phyloP scores from a whole-genome alignment of 2,888 invertebrate species.

The Nebria salina region DNA sequence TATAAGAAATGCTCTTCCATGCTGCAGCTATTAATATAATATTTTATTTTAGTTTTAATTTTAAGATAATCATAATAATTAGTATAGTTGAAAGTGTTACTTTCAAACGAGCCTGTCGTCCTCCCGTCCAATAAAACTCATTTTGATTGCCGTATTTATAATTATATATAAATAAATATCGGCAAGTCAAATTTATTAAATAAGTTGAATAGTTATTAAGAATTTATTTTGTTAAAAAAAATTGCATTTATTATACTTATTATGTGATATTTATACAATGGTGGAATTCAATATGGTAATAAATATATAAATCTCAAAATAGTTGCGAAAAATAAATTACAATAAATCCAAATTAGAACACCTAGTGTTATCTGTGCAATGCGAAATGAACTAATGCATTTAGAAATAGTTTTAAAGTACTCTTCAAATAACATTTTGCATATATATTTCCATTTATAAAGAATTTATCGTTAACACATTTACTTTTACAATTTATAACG shows the following conservation, averaged over 20 bases:
- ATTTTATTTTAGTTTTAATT: background rate
- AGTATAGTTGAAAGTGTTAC: conserved; percentile 6
- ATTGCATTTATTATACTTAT: background rate
- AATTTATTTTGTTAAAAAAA: conserved; percentile 5
- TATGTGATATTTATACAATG: conserved; percentile 5
- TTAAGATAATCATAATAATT: conserved; percentile 7
- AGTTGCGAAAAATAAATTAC: background rate
- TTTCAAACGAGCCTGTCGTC: conserved; percentile 13
- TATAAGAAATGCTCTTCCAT: background rate
- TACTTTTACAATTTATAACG: no score
- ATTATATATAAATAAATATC: background rate
- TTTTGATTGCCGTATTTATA: background rate
- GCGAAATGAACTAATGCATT: background rate
- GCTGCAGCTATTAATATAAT: conserved; percentile 4
- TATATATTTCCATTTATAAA: no score
- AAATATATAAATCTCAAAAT: background rate
- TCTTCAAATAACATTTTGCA: background rate
- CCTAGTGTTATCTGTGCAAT: background rate
- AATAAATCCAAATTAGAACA: background rate
- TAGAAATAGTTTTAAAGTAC: background rate
- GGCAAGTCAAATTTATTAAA: background rate
- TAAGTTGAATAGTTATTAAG: background rate
- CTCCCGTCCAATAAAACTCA: background rate
- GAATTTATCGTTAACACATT: no score
- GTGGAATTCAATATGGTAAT: background rate